phyloP scores from a whole-genome alignment of 2,113 vertebrate genomes.

The Microcebus lehilahytsara region DNA sequence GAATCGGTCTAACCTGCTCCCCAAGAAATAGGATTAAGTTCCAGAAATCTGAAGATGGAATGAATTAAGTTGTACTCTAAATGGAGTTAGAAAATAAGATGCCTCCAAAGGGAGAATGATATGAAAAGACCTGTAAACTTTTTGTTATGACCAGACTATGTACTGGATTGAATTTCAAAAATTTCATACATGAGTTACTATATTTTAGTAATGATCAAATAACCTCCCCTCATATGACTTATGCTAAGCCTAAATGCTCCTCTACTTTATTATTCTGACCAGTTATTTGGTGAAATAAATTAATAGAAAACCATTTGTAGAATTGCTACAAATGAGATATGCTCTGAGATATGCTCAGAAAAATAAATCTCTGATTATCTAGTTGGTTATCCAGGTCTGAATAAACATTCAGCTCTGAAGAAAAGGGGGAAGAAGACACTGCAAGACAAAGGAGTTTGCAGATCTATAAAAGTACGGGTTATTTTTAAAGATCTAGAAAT shows the following conservation, averaged over 20 bases:
- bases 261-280: background rate
- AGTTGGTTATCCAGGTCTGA: background rate
- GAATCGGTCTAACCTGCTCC: background rate
- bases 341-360: background rate
- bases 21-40: constrained; percentile 1
- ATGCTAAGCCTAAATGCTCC: background rate
- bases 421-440: background rate
- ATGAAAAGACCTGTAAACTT: background rate
- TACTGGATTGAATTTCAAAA: constrained; percentile 34
- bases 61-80: background rate
- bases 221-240: background rate
- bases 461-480: background rate
- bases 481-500: background rate
- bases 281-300: background rate
- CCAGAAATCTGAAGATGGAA: background rate
- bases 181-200: background rate
- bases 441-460: background rate
- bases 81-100: background rate
- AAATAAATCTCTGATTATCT: constrained; percentile 1
- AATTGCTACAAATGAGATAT: background rate
- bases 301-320: background rate
- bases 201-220: constrained; percentile 29
- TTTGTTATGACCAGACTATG: background rate
- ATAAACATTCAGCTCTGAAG: background rate
- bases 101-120: background rate